A percentile compares a stretch with the other conserved stretches of the same genome.
Evolutionary conservation across 2,888 invertebrate species (phyloP).

Genomic region (Ichneumon xanthorius): DNA sequence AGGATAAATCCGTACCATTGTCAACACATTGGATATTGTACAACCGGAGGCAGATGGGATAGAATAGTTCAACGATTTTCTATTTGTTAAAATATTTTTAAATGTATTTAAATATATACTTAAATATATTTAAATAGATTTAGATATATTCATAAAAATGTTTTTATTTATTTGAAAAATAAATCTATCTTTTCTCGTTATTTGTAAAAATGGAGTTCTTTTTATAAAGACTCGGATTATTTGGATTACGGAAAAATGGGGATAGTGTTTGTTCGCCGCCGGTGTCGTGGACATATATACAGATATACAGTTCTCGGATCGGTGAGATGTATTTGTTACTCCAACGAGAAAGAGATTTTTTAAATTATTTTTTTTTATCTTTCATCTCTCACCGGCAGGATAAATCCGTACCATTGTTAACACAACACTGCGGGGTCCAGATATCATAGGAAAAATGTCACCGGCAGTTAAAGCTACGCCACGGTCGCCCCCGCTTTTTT

Average conservation of each 20-base stretch:
- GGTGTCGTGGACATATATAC: neutral
- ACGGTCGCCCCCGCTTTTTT: conserved; percentile 38
- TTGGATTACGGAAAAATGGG: neutral
- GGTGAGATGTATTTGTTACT: conserved; percentile 25
- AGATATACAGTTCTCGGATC: neutral
- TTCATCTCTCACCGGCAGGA: conserved; percentile 4
- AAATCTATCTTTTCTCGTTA: neutral
- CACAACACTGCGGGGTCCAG: conserved; percentile 12
- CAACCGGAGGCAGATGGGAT: too few relatives aligned
- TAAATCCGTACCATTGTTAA: conserved; percentile 27
- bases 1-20: conserved; percentile 26
- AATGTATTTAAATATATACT: too few relatives aligned
- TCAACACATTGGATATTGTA: neutral
- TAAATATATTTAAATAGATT: too few relatives aligned
- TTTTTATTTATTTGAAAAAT: neutral
- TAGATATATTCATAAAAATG: too few relatives aligned
- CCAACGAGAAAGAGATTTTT: conserved; percentile 31
- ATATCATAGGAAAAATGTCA: conserved; percentile 41
- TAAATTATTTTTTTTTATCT: conserved; percentile 5
- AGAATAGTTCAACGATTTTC: too few relatives aligned
- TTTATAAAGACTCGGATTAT: neutral
- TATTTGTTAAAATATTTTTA: too few relatives aligned
- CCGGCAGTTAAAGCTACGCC: conserved; percentile 34
- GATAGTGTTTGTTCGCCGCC: neutral
- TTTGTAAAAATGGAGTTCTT: neutral